Conservation (phyloP, 2,797 vertebrate genomes). For the Oceanodroma leucorhoa region DNA sequence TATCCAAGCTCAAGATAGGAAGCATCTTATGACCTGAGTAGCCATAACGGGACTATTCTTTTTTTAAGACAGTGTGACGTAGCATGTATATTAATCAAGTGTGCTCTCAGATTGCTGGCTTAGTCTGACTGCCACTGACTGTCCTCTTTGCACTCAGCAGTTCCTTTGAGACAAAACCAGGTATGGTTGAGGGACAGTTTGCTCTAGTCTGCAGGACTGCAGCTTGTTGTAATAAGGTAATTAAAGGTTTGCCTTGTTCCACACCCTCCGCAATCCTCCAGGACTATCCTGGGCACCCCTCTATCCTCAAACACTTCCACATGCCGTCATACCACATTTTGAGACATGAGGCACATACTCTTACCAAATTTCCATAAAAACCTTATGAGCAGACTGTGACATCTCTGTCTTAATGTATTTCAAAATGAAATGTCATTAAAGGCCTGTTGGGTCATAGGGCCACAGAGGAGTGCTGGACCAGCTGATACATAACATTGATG, state of each 20-base stretch:
- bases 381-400: background rate
- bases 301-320: background rate
- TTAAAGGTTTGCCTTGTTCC: background rate
- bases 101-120: background rate
- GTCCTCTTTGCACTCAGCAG: background rate
- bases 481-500: fast-evolving
- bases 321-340: background rate
- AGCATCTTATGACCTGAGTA: background rate
- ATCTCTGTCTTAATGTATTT: background rate
- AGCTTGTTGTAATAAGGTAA: background rate
- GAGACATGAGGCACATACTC: background rate
- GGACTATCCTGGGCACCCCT: background rate
- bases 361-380: background rate
- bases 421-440: background rate
- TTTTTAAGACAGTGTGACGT: background rate
- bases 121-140: background rate
- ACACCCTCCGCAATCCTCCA: background rate
- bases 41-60: fast-evolving
- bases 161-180: background rate
- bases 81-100: background rate
- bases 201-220: background rate
- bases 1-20: background rate
- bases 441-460: background rate
- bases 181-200: background rate
- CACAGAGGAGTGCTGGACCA: background rate